Base-by-base conservation (phyloP, 2,888 invertebrate species). In the Pecten maximus region DNA sequence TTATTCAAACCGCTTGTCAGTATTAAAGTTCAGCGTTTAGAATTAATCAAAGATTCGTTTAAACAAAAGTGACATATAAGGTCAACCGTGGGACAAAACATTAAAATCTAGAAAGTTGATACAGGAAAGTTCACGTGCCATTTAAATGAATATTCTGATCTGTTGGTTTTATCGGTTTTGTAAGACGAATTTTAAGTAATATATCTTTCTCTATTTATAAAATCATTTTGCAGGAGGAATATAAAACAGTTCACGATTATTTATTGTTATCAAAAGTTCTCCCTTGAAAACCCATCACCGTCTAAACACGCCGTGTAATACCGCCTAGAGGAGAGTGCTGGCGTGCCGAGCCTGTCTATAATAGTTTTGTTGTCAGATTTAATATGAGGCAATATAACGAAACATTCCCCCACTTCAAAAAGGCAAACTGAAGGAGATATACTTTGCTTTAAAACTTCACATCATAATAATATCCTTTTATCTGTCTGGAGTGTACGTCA, bases 371-470 rank as follows among this genome's bases (percentile, higher is more conserved):
- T 35, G 74, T 74, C 74, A 35, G 74, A 74, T 74, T 74, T 74
- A 16, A 74, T 74, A 74, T 74, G 74, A 74, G 74, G 74, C 28
- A 74, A 74, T 74, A 74, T 74, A 74, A 28, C 74, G 74, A 74
- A 74, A 74, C 35, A 74, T 74, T 74, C 74, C 74, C 15, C 74
- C 74, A 74, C 74, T 74, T 74, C 74, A 74, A 74, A 74, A 74
- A 74, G 74, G 35, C 35, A 35, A 74, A 12, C 15, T 74, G 35
- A 35, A 74, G 74, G 28, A 74, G 74, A 74, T 74, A 74, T 35
- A 35, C 54, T 74, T 74, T 74, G 74, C 74, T 74, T 74, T 74
- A 74, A 74, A 74, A 74, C 74, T 74, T 74, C 74, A 74, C 74
- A 74, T 74, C 74, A 74, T 74, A 74, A 28, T 74, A 35, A 74